Conservation (phyloP, 2,113 vertebrate genomes). For the Austrofundulus limnaeus region DNA sequence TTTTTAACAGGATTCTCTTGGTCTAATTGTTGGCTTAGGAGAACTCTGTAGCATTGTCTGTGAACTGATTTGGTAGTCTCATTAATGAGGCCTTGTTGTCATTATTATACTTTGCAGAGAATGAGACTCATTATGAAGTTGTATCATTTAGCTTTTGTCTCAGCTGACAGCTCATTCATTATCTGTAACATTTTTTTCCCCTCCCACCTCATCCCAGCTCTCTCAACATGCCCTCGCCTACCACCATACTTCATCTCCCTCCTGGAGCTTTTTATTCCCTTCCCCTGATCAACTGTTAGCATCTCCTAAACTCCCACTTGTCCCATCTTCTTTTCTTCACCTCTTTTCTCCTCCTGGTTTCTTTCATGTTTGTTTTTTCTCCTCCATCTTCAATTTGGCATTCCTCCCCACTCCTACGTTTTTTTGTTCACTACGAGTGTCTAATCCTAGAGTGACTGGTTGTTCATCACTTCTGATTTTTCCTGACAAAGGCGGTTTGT, state of each 20-base stretch:
- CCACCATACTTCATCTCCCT: background rate
- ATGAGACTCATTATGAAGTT: conserved; percentile 56
- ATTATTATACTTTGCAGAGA: conserved; percentile 36
- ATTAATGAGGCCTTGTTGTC: conserved; percentile 29
- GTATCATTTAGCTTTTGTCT: conserved; percentile 58
- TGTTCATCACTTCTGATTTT: conserved; percentile 16
- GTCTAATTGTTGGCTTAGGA: conserved; percentile 22
- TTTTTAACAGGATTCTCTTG: conserved; percentile 33
- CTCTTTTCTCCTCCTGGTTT: too few relatives aligned
- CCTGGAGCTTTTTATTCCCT: background rate
- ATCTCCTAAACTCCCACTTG: conserved; percentile 1
- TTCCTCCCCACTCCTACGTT: background rate
- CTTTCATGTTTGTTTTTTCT: too few relatives aligned
- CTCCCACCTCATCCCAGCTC: conserved; percentile 25
- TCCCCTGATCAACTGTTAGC: too few relatives aligned
- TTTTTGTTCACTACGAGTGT: background rate
- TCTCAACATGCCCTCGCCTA: conserved; percentile 7
- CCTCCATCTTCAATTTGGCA: background rate
- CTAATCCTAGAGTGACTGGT: background rate
- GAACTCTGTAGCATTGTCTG: conserved; percentile 21
- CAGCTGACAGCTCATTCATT: conserved; percentile 55
- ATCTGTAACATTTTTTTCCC: conserved; percentile 32
- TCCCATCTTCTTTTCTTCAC: conserved; percentile 10
- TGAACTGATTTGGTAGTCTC: conserved; percentile 25
- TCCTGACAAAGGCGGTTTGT: conserved; percentile 33